These are phyloP conservation scores for Tympanoctomys barrerae DNA, from an alignment of 2,797 vertebrate species.

Conservation along the genomic window DNA sequence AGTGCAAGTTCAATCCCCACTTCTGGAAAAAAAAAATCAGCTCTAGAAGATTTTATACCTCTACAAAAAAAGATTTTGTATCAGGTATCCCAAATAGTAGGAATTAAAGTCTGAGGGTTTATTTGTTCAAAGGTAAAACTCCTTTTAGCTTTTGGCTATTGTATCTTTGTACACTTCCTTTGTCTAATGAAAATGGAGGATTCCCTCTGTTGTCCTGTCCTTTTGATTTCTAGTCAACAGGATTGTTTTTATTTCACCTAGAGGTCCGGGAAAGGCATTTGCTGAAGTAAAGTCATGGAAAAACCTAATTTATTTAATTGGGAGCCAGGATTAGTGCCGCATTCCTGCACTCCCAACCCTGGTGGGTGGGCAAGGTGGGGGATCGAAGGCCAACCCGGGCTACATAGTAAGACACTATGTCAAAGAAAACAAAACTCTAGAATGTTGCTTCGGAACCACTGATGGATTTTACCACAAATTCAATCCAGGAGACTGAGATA, in stretches of 20 bases:
- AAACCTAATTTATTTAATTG: not conserved
- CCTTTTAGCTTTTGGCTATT: not conserved
- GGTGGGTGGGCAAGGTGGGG: not conserved
- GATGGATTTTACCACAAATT: not conserved
- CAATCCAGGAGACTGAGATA: not conserved
- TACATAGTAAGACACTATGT: not conserved
- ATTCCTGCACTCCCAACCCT: not conserved
- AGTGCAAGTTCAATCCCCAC: no score
- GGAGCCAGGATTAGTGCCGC: not conserved
- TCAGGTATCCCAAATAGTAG: not conserved
- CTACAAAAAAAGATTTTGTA: not conserved
- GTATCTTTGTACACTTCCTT: not conserved
- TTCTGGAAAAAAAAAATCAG: no score
- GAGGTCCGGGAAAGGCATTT: not conserved
- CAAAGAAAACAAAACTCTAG: not conserved
- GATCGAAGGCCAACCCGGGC: not conserved
- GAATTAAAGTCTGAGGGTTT: not conserved
- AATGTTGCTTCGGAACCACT: not conserved
- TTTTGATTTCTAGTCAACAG: not conserved
- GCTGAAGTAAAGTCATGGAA: not conserved
- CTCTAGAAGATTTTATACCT: not conserved
- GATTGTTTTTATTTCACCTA: not conserved
- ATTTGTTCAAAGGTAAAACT: conserved; percentile 26
- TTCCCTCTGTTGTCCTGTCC: not conserved
- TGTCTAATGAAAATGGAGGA: not conserved